phyloP scores from a whole-genome alignment of 2,888 invertebrate genomes.

The Zaprionus obscuricornis region DNA sequence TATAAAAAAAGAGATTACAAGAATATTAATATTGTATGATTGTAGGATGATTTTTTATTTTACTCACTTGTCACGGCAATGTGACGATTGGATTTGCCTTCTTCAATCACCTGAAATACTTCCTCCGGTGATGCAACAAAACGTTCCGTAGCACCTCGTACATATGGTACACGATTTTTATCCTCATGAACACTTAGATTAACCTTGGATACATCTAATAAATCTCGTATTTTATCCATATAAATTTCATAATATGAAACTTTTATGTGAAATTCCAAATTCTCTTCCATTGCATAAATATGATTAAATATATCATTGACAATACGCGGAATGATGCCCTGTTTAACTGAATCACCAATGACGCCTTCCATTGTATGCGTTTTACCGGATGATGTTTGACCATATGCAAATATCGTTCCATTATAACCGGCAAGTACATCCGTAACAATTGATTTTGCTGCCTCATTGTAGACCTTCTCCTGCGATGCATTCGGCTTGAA shows the following conservation, averaged over 20 bases:
- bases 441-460: slow-evolving; percentile 98
- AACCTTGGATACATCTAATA: slow-evolving; percentile 98
- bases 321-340: slow-evolving; percentile 99
- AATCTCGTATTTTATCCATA: slow-evolving; percentile 99
- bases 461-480: slow-evolving; percentile 99
- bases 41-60: neutral
- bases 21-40: neutral
- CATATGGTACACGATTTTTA: slow-evolving; percentile 99
- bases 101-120: slow-evolving; percentile 99
- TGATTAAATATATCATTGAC: slow-evolving; percentile 99
- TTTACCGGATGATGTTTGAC: slow-evolving; percentile 99
- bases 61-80: slow-evolving; percentile 99
- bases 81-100: slow-evolving; percentile 99
- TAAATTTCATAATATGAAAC: slow-evolving; percentile 99
- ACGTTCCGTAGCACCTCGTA: slow-evolving; percentile 99
- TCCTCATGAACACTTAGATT: slow-evolving; percentile 99
- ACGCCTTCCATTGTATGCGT: slow-evolving; percentile 99
- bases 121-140: slow-evolving; percentile 99
- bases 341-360: slow-evolving; percentile 93
- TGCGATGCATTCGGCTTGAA: slow-evolving; percentile 99
- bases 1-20: slow-evolving; percentile 69
- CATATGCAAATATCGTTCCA: slow-evolving; percentile 99
- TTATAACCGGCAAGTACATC: slow-evolving; percentile 99
- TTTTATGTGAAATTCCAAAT: slow-evolving; percentile 99
- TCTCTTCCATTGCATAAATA: slow-evolving; percentile 99